Evolutionary conservation across 2,113 vertebrate species (phyloP), one percentile per base, ranked within the genome.

Genomic region (Ginglymostoma cirratum): DNA sequence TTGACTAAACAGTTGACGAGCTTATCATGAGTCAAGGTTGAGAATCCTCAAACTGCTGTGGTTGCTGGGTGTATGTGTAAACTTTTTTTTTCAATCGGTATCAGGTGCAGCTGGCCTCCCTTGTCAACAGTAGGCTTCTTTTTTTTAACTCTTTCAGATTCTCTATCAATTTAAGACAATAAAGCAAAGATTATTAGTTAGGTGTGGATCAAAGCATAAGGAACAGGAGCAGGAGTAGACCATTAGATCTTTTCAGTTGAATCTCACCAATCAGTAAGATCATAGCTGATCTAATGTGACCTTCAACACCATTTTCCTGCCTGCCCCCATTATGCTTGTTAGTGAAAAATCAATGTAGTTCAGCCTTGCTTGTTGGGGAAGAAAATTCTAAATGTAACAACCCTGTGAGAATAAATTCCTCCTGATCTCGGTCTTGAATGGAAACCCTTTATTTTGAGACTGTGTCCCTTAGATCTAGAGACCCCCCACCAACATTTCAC

Each of bases 1-100:
- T 52, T 90, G 87, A 90, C 87, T 34, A 90, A 90, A 90, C 52
- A 61, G 87, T 90, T 90, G 87, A 90, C 19, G 61, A 90, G 30
- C 23, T 90, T 30, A 61, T 90, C 30, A 24, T 61, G 52, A 90
- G 87, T 90, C 87, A 90, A 90, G 87, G 52, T 90, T 90, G 87
- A 61, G 87, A 90, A 34, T 52, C 19, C 87, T 90, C 27, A n/a
- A 90, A 12, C 87, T 90, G 52, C 30, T 90, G 3, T 90, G 30
- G 23, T 34, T 15, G 87, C 24, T 90, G 48, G 87, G 27, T 90
- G 87, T 90, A 61, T 34, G 87, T 90, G 48, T 90, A 61, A 27
- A 90, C 61, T n/a, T 90, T 52, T 52, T 90, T 90, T 52, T 30
- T n/a, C n/a, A 27, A 90, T 61, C 61, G 27, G 87, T 61, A 61